Conservation (phyloP, 2,888 invertebrate genomes). For the Linhomoeus sp. region DNA sequence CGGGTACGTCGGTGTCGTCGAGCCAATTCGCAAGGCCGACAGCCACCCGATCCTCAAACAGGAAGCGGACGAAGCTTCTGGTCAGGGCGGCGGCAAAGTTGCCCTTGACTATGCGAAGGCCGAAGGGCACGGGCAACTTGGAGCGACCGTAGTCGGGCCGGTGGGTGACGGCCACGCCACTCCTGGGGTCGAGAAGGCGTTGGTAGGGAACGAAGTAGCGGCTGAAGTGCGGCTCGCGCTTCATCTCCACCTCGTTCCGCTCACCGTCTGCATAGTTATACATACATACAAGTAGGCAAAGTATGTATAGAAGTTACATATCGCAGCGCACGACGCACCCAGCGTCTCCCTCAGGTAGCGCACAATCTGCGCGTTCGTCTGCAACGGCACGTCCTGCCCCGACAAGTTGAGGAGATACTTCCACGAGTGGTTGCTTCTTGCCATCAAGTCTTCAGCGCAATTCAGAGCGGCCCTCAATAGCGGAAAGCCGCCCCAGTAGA, state of each 20-base stretch:
- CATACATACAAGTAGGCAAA: too few relatives aligned
- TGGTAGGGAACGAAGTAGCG: too few relatives aligned
- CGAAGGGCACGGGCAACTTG: background rate
- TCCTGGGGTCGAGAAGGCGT: too few relatives aligned
- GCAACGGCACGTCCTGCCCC: slow-evolving; percentile 26
- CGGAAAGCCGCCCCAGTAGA: slow-evolving; percentile 26
- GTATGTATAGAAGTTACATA: too few relatives aligned
- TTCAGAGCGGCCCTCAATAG: slow-evolving; percentile 26
- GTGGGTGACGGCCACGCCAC: too few relatives aligned
- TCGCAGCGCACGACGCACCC: too few relatives aligned
- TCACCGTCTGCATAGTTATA: too few relatives aligned
- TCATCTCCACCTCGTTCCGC: too few relatives aligned
- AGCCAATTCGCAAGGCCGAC: slow-evolving; percentile 24
- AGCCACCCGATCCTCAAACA: slow-evolving; percentile 17
- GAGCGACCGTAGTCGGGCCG: too few relatives aligned
- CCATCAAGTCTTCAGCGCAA: slow-evolving; percentile 26
- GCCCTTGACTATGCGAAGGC: slow-evolving; percentile 4
- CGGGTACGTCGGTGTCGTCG: slow-evolving; percentile 23
- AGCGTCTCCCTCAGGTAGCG: too few relatives aligned
- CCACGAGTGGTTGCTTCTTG: slow-evolving; percentile 17
- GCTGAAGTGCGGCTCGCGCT: too few relatives aligned
- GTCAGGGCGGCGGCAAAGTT: slow-evolving; percentile 29
- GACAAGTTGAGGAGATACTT: slow-evolving; percentile 28
- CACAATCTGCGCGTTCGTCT: too few relatives aligned
- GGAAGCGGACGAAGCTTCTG: slow-evolving; percentile 24